phyloP scores from a whole-genome alignment of 2,113 vertebrate genomes.

The Myrmophylax atrothorax region DNA sequence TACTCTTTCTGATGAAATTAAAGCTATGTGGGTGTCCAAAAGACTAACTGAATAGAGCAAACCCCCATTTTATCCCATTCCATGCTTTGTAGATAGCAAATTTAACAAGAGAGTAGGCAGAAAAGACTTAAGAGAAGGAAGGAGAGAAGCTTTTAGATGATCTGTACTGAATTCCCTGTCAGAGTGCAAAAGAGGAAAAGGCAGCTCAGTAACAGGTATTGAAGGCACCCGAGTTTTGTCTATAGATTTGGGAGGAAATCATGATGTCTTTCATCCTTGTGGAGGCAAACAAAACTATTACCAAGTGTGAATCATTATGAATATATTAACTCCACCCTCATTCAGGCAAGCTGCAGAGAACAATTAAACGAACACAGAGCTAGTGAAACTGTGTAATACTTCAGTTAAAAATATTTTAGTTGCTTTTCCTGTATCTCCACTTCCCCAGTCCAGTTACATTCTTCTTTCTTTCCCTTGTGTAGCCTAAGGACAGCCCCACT shows the following conservation, averaged over 20 bases:
- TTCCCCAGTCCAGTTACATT: not conserved
- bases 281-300: not conserved
- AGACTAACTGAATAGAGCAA: not conserved
- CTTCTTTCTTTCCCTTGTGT: not conserved
- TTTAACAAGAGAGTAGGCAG: not conserved
- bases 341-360: not conserved
- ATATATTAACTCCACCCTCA: not conserved
- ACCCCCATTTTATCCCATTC: not conserved
- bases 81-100: not conserved
- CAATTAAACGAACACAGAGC: not conserved
- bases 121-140: not conserved
- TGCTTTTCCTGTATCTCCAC: not conserved
- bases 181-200: not conserved
- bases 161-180: not conserved
- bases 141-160: not conserved
- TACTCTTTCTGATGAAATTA: not conserved
- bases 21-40: not conserved
- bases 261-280: not conserved
- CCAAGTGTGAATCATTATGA: not conserved
- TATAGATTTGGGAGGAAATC: not conserved
- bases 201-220: not conserved
- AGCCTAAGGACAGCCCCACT: not conserved
- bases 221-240: not conserved
- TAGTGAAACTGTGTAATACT: not conserved
- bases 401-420: not conserved